Conservation (phyloP, 1,140 invertebrate species). For the Bombyx mandarina region DNA sequence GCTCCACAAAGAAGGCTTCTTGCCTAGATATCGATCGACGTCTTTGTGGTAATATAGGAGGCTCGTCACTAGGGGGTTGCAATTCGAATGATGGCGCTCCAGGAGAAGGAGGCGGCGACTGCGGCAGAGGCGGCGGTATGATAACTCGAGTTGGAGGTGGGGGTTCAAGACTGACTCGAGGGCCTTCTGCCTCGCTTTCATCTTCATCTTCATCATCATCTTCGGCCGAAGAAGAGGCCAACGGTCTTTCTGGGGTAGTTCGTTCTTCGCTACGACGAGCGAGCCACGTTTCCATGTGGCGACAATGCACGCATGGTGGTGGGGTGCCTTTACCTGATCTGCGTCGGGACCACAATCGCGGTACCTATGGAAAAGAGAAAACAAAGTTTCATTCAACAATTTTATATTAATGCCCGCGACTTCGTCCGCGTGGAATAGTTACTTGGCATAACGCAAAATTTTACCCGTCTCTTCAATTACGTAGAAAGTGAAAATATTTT, state of each 20-base stretch:
- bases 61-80: constrained; percentile 66
- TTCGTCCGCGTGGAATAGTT: no score
- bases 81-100: constrained; percentile 68
- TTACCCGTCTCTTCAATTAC: no score
- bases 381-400: not conserved
- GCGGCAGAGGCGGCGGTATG: constrained; percentile 48
- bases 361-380: constrained; percentile 58
- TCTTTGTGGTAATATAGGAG: constrained; percentile 55
- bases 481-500: no score
- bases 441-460: no score
- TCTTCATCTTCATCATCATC: constrained; percentile 70
- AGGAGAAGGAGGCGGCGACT: constrained; percentile 71
- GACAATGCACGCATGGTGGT: constrained; percentile 76
- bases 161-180: constrained; percentile 76
- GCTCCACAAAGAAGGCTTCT: constrained; percentile 83
- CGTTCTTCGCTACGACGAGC: constrained; percentile 69
- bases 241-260: constrained; percentile 56
- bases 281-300: constrained; percentile 75
- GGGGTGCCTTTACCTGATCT: constrained; percentile 75
- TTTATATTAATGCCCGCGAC: not conserved
- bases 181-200: constrained; percentile 65
- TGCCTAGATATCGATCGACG: constrained; percentile 81
- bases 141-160: constrained; percentile 72
- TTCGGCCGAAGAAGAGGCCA: constrained; percentile 66
- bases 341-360: constrained; percentile 74